These are phyloP conservation scores for Montipora foliosa DNA, from an alignment of 64 coral and sea anemone species.

Conservation along the genomic window DNA sequence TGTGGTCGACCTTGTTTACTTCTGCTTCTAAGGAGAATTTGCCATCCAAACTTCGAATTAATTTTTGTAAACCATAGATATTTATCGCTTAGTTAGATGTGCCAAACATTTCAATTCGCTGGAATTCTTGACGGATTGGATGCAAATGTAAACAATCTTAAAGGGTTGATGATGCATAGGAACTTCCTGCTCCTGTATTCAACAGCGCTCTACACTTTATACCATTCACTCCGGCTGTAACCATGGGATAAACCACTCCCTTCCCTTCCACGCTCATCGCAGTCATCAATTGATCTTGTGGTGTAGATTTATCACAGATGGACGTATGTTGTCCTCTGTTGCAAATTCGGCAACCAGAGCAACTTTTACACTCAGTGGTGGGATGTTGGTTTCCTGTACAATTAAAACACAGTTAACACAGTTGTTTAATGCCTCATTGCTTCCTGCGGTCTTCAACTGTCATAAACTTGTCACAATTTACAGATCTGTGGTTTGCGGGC, in stretches of 20 bases:
- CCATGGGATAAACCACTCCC: slow-evolving; percentile 46
- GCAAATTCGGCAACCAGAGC: slow-evolving; percentile 55
- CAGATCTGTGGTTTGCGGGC: no score
- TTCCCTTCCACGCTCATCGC: slow-evolving; percentile 24
- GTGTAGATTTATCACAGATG: slow-evolving; percentile 27
- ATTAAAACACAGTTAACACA: slow-evolving; percentile 53
- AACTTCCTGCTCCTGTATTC: slow-evolving; percentile 49
- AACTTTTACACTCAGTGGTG: slow-evolving; percentile 44
- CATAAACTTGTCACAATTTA: no score
- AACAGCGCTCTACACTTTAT: slow-evolving; percentile 46
- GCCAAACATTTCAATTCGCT: slow-evolving; percentile 63
- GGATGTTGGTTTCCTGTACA: no score
- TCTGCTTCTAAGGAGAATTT: slow-evolving; percentile 45
- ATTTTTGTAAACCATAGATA: not conserved
- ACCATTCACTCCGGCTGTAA: slow-evolving; percentile 35
- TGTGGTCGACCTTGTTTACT: slow-evolving; percentile 50
- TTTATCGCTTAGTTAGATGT: slow-evolving; percentile 37
- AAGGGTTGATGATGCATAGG: slow-evolving; percentile 52
- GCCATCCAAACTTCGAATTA: slow-evolving; percentile 35
- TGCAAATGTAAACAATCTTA: not conserved
- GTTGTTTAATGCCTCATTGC: slow-evolving; percentile 19
- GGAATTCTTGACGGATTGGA: slow-evolving; percentile 19
- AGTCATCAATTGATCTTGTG: not conserved
- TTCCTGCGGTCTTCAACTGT: not conserved
- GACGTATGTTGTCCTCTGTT: slow-evolving; percentile 23